Conservation (phyloP, 2,888 invertebrate species). For the Falcaria lacertinaria region DNA sequence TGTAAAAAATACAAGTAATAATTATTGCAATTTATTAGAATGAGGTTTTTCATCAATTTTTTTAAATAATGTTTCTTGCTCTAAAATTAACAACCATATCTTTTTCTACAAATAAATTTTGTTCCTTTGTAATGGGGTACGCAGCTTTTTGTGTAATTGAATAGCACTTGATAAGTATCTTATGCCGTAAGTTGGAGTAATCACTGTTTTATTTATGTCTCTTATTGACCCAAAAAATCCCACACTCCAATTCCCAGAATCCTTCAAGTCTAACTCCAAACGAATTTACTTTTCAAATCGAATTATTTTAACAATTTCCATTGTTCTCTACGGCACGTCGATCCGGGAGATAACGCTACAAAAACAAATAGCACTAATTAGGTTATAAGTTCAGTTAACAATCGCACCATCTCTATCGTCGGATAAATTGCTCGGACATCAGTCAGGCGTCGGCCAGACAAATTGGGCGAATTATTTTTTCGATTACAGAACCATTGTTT, state of each 20-base stretch:
- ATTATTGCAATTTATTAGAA: no score
- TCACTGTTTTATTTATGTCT: no score
- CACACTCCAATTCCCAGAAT: background rate
- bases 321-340: constrained; percentile 56
- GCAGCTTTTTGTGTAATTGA: no score
- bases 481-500: constrained; percentile 72
- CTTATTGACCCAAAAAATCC: background rate
- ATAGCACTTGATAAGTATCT: no score
- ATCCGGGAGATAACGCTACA: constrained; percentile 48
- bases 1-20: no score
- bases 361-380: constrained; percentile 78
- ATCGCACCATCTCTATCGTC: constrained; percentile 59
- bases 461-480: constrained; percentile 76
- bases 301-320: constrained; percentile 61
- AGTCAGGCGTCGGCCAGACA: constrained; percentile 49
- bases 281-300: constrained; percentile 39
- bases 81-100: no score
- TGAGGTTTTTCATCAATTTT: no score
- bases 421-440: constrained; percentile 64
- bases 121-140: no score
- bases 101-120: no score
- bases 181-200: no score
- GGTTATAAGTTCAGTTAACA: constrained; percentile 62
- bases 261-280: constrained; percentile 1
- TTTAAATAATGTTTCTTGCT: no score